Evolutionary conservation across 2,888 invertebrate species (phyloP), one percentile per base, ranked within the genome.

Genomic region (Lypha dubia): DNA sequence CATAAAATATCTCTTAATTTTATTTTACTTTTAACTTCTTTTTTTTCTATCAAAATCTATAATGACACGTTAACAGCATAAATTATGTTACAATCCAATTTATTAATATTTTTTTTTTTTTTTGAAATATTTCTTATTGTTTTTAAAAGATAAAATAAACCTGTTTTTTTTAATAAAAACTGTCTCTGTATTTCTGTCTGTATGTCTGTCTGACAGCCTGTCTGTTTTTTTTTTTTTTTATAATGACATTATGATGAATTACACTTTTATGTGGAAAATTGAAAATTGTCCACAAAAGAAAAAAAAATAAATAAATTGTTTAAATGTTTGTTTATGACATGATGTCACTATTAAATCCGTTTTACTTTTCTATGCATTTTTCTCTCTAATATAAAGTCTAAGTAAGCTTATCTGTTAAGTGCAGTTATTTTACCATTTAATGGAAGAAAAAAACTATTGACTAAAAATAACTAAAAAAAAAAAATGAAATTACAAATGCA

Each of bases 221-320:
- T 56, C 46, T 46, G 17, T 46, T 49, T 24, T 79, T 58, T n/a
- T 46, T 22, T 46, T 49, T 24, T 79, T 58, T n/a, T 51, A 46
- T 71, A 84, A 75, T 71, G 75, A 79, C 83, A 70, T 84, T 76
- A 84, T 84, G 84, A 84, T 84, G 84, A 80, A 84, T 84, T 84
- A 76, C 83, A 60, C 7, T 67, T 80, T 73, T 53, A 46, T 83
- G 32, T 24, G 44, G 51, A 58, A 70, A 65, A 38, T 58, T 75
- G 17, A 79, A 83, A 81, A 67, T 63, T 75, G 65, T 67, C n/a
- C n/a, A n/a, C n/a, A n/a, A n/a, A n/a, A n/a, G 22, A 44, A 60
- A n/a, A 76, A 76, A 46, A 56, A n/a, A 11, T 3, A 53, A 53
- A 74, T 24, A 76, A 67, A 68, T 68, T 46, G 56, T 80, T 74